Base-by-base conservation (phyloP, 2,113 vertebrate genomes). In the Campylomormyrus tamandua region DNA sequence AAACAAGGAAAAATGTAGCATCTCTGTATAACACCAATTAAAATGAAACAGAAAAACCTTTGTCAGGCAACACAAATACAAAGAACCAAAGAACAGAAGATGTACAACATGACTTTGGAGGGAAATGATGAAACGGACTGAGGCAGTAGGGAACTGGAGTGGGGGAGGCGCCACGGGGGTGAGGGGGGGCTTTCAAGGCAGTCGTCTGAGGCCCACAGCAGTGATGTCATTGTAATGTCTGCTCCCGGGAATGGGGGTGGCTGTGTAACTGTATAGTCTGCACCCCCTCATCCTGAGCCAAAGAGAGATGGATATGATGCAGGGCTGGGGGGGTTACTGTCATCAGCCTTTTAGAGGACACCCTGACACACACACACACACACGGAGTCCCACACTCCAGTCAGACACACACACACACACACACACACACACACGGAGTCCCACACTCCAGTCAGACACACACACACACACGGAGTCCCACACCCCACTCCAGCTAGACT, bases 151-250 rank as follows among this genome's bases (percentile, higher is more conserved):
- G 21, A 24, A 46, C 21, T 62, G n/a, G 58, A 27, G 27, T 70
- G 27, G 62, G 62, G 62, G 62, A 31, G 62, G 62, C 0, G n/a
- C 62, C 62, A 27, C 8, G 5, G 15, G 77, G 39, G 80, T 6
- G 17, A 19, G 39, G 88, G 48, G 88, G 48, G 46, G n/a, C 24
- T 66, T 31, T 70, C 24, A 70, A 35, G 74, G 74, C 74, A 39
- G 74, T 35, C 27, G 13, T 83, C 83, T n/a, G 27, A 31, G 48
- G 70, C 50, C 86, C 6, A 45, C 58, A 48, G 21, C 86, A 31
- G 80, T 91, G 90, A 92, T 85, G 74, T 58, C 83, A 89, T 84
- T 87, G 90, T 83, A 90, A 90, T 90, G 91, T 92, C 91, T 92
- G 89, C n/a, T 86, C 31, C 42, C 45, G 9, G 83, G 46, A 49